Base-by-base conservation (phyloP, 2,113 vertebrate genomes). In the Salvelinus sp. region DNA sequence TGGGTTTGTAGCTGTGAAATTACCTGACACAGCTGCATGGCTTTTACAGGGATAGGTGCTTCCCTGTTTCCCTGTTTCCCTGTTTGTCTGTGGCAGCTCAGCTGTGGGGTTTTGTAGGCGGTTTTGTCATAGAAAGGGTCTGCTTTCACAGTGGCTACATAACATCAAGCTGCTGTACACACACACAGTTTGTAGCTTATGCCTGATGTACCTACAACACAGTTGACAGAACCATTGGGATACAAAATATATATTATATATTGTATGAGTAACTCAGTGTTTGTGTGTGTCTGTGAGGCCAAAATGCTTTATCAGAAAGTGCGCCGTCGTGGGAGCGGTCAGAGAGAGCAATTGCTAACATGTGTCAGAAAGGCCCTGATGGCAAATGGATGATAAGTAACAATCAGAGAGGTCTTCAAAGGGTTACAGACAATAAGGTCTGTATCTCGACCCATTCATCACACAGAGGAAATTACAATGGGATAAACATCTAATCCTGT, bases 401-500 rank as follows among this genome's bases (percentile, higher is more conserved):
- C 89, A 90, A 88, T 86, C 86, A 76, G 58, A 63, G 67, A 18
- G 22, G 75, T 82, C 76, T 67, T 78, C 38, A 23, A 30, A 68
- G 70, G 85, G 87, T 88, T 86, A 84, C 76, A 86, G 88, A 92
- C 88, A 91, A 93, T 91, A 92, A 90, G 72, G 63, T 75, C 58
- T 44, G 80, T 90, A 93, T 92, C 91, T 91, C 73, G 79, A 83
- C 85, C 87, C 88, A 89, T 91, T 93, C 67, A 78, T 91, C 91
- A 92, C 86, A 80, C 79, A 60, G 84, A 91, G 92, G 92, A 93
- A 92, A 92, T 92, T 92, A 88, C 85, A 80, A 83, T 88, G 69
- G 22, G 92, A 93, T 91, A 91, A 91, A 80, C 87, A 92, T 93
- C 91, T 54, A 80, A 86, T 73, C 64, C 81, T 70, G 89, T 85